phyloP scores from a whole-genome alignment of 2,888 invertebrate genomes.

The Drosophila fungiperda region DNA sequence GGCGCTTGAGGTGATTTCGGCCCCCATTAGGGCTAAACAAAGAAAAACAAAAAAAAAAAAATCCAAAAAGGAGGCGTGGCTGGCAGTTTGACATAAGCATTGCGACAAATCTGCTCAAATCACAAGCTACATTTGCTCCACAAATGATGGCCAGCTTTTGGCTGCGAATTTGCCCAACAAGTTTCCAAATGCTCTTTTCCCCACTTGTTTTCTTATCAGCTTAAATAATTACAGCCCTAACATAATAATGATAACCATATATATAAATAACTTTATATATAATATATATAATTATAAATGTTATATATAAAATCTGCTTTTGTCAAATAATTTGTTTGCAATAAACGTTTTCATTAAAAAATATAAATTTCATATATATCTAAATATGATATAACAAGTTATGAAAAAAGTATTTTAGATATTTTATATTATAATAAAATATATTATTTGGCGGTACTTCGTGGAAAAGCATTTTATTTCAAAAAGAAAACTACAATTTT shows the following conservation, averaged over 20 bases:
- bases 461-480: too few species aligned
- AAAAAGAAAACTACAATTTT: too few species aligned
- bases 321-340: background rate
- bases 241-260: background rate
- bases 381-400: background rate
- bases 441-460: background rate
- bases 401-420: background rate
- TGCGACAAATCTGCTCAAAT: slow-evolving; percentile 66
- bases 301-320: background rate
- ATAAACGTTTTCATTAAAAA: background rate
- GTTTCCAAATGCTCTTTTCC: slow-evolving; percentile 6
- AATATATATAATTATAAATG: too few species aligned
- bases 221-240: background rate
- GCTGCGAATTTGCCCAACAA: slow-evolving; percentile 23
- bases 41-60: background rate
- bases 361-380: too few species aligned
- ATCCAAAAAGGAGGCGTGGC: slow-evolving; percentile 30
- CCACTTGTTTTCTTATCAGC: background rate
- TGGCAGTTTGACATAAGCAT: slow-evolving; percentile 43
- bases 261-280: too few species aligned
- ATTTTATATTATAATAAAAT: background rate
- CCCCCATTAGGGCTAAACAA: slow-evolving; percentile 34
- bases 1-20: slow-evolving; percentile 77
- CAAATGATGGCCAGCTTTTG: slow-evolving; percentile 74
- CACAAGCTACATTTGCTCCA: slow-evolving; percentile 77